A percentile compares a stretch with the other conserved stretches of the same genome.
Conservation (phyloP, 2,113 vertebrate species). For the Psittacara wagleri region DNA sequence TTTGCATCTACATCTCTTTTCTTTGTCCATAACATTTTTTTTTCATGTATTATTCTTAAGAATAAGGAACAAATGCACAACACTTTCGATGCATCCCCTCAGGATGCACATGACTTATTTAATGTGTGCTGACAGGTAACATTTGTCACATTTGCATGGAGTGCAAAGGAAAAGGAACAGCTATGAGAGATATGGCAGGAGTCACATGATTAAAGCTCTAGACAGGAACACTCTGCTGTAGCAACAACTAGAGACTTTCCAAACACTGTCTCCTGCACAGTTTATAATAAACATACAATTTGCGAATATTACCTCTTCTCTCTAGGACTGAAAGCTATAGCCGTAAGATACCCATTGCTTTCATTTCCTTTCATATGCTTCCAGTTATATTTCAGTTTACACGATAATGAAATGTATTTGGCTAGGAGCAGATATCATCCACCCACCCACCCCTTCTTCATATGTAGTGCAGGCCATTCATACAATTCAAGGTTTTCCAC, state of each 20-base stretch:
- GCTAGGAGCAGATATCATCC: background rate
- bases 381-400: background rate
- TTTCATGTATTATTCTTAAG: background rate
- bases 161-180: background rate
- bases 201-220: background rate
- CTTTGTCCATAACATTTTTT: background rate
- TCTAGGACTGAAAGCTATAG: background rate
- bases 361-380: background rate
- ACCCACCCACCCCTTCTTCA: background rate
- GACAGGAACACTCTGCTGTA: background rate
- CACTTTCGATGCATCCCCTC: background rate
- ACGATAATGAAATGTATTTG: background rate
- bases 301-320: background rate
- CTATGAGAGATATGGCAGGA: background rate
- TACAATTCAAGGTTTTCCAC: background rate
- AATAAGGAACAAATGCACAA: background rate
- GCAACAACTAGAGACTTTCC: background rate
- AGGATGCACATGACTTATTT: background rate
- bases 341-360: background rate
- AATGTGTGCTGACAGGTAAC: background rate
- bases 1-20: background rate
- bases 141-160: background rate
- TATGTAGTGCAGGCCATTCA: background rate
- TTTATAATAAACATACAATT: background rate
- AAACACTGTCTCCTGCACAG: background rate